These are phyloP conservation scores for Adelognathus sp. DNA, from an alignment of 2,888 invertebrate species.

Conservation along the genomic window DNA sequence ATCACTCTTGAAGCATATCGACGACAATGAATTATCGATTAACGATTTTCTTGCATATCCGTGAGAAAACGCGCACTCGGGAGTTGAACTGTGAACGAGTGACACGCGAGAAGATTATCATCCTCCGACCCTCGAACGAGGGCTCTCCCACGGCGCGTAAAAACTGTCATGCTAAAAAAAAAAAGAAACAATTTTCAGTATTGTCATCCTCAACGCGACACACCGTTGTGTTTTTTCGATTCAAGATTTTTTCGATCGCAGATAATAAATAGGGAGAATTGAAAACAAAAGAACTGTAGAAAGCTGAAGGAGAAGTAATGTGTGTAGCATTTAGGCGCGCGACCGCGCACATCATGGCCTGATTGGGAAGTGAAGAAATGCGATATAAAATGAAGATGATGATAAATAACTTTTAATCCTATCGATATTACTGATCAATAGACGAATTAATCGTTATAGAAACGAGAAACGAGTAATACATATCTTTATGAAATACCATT, in stretches of 20 bases:
- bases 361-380: background rate
- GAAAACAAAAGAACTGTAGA: background rate
- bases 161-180: slow-evolving; percentile 10
- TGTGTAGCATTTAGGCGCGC: background rate
- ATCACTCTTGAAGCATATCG: slow-evolving; percentile 58
- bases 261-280: slow-evolving; percentile 30
- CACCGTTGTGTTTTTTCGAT: slow-evolving; percentile 19
- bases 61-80: background rate
- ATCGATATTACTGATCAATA: slow-evolving; percentile 55
- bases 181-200: background rate
- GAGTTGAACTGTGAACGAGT: background rate
- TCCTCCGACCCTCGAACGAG: slow-evolving; percentile 4
- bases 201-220: background rate
- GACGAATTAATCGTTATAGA: slow-evolving; percentile 59
- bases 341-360: background rate
- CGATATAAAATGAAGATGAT: background rate
- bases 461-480: slow-evolving; percentile 62
- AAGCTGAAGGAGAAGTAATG: background rate
- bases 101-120: background rate
- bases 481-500: slow-evolving; percentile 62
- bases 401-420: slow-evolving; percentile 53
- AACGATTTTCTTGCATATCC: slow-evolving; percentile 55
- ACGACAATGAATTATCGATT: slow-evolving; percentile 62
- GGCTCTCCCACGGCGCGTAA: slow-evolving; percentile 3
- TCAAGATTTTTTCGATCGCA: slow-evolving; percentile 25